Conservation (phyloP, 2,113 vertebrate species). For the Malurus alboscapulatus region DNA sequence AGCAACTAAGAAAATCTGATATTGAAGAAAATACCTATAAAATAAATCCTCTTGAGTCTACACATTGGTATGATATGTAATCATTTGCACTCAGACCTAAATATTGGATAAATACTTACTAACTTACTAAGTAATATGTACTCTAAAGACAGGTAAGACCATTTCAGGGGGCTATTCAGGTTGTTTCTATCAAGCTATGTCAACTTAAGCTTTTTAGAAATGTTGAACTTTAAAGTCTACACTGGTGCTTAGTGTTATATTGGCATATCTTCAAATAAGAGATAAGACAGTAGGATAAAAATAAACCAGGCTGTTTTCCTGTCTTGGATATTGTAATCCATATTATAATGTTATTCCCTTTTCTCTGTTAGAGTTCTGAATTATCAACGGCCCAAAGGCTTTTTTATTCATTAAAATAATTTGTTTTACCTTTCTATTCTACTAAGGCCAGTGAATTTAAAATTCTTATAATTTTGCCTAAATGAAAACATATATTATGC, state of each 20-base stretch:
- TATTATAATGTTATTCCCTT: neutral
- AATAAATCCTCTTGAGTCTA: neutral
- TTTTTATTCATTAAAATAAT: slow-evolving; percentile 52
- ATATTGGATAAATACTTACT: neutral
- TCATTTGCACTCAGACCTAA: neutral
- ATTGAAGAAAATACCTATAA: neutral
- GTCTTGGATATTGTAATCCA: neutral
- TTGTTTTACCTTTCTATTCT: slow-evolving; percentile 43
- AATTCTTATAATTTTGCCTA: slow-evolving; percentile 50
- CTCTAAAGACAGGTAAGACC: neutral
- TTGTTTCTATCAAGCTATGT: neutral
- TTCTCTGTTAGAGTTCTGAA: neutral
- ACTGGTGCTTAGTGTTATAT: neutral
- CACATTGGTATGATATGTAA: neutral
- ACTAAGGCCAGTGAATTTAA: slow-evolving; percentile 14
- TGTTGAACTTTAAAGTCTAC: neutral
- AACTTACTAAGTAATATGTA: neutral
- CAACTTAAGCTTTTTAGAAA: neutral
- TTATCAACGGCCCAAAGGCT: neutral
- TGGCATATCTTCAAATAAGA: neutral
- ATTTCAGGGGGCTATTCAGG: neutral
- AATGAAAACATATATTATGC: slow-evolving; percentile 48
- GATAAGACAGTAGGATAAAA: neutral
- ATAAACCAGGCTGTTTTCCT: neutral
- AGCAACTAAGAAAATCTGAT: neutral